Percentiles rank a stretch among this genome's conserved stretches.
Conservation (phyloP, 2,888 invertebrate species). For the Ophioninae sp. region DNA sequence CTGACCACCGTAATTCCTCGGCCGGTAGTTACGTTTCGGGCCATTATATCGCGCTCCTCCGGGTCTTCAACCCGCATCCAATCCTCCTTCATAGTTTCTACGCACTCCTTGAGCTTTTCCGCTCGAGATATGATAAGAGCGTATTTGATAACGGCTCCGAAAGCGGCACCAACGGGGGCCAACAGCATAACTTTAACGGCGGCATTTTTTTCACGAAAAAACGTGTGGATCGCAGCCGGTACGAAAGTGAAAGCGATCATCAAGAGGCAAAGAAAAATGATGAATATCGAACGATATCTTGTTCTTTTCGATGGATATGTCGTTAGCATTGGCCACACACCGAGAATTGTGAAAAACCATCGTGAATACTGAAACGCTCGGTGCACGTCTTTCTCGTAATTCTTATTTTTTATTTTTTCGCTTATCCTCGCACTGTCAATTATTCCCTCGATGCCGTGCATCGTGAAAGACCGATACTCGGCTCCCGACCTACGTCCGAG, state of each 20-base stretch:
- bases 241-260: slow-evolving; percentile 26
- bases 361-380: slow-evolving; percentile 37
- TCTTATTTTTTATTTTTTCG: slow-evolving; percentile 8
- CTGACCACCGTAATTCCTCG: slow-evolving; percentile 64
- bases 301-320: slow-evolving; percentile 18
- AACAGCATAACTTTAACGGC: slow-evolving; percentile 21
- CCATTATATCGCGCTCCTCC: slow-evolving; percentile 58
- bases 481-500: neutral
- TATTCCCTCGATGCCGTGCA: neutral
- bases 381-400: slow-evolving; percentile 20
- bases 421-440: neutral
- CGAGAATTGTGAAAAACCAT: slow-evolving; percentile 40
- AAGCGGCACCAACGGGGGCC: slow-evolving; percentile 32
- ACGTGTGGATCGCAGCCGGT: slow-evolving; percentile 29
- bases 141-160: slow-evolving; percentile 37
- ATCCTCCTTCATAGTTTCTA: slow-evolving; percentile 44
- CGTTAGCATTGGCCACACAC: slow-evolving; percentile 51
- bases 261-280: neutral
- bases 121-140: slow-evolving; percentile 35
- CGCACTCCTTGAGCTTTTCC: slow-evolving; percentile 32
- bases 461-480: neutral
- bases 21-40: slow-evolving; percentile 25
- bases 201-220: slow-evolving; percentile 35
- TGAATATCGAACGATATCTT: slow-evolving; percentile 18
- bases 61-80: slow-evolving; percentile 50